Conservation (phyloP, 1,140 invertebrate genomes). For the Micrasema minimum region DNA sequence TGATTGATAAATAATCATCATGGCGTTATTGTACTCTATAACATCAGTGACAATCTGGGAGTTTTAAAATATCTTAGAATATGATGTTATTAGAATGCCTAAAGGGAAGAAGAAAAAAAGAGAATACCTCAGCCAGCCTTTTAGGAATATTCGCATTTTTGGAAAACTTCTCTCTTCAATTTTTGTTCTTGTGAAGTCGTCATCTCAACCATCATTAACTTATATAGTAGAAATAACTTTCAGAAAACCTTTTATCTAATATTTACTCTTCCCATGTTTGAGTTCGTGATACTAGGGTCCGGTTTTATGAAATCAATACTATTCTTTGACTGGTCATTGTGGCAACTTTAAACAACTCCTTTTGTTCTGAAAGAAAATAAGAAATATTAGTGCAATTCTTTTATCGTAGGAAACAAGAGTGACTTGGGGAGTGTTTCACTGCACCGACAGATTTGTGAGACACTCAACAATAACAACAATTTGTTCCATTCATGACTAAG, state of each 20-base stretch:
- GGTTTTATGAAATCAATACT: conserved; percentile 98
- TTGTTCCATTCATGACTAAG: conserved; percentile 85
- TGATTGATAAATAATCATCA: no score
- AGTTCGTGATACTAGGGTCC: conserved; percentile 86
- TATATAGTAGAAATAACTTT: conserved; percentile 71
- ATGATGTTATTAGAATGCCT: no score
- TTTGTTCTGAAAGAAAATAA: conserved; percentile 93
- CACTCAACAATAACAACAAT: conserved; percentile 96
- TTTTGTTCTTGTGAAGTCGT: conserved; percentile 77
- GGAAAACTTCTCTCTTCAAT: conserved; percentile 90
- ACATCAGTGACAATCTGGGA: no score
- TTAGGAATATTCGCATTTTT: conserved; percentile 95
- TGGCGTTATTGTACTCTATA: no score
- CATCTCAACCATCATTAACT: conserved; percentile 70
- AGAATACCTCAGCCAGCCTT: conserved; percentile 84
- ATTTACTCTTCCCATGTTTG: conserved; percentile 87
- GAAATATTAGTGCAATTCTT: conserved; percentile 95
- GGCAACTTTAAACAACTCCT: conserved; percentile 84
- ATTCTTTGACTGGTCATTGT: conserved; percentile 89
- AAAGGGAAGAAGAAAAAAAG: no score
- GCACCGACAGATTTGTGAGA: conserved; percentile 98
- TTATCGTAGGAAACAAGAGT: conserved; percentile 90
- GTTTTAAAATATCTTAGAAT: no score
- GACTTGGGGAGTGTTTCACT: conserved; percentile 97
- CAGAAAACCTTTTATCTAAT: conserved; percentile 78